A percentile compares a stretch with the other conserved stretches of the same genome.
phyloP scores from a whole-genome alignment of 2,797 vertebrate species.

The Chiloscyllium punctatum region DNA sequence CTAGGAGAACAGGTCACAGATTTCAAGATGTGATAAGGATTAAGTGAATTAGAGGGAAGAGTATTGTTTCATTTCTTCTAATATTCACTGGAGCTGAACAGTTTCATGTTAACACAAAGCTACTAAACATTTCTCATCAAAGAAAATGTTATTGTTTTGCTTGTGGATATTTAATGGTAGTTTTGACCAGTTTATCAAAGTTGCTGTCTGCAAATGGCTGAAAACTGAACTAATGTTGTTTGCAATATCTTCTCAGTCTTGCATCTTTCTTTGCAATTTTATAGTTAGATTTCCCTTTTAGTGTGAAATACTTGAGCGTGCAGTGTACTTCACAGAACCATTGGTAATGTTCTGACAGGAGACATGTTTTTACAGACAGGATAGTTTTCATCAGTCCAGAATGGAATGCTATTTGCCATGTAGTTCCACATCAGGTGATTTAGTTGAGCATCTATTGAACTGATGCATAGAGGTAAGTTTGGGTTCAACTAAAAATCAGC shows the following conservation, averaged over 20 bases:
- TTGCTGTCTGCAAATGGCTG: not conserved
- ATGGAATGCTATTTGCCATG: not conserved
- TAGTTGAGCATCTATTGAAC: not conserved
- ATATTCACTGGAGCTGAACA: not conserved
- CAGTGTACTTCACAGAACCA: not conserved
- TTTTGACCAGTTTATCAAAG: not conserved
- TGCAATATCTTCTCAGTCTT: not conserved
- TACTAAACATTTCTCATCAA: not conserved
- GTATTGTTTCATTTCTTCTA: conserved; percentile 37
- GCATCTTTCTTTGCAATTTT: not conserved
- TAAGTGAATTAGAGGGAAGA: conserved; percentile 42
- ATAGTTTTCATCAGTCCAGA: not conserved
- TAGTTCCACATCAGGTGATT: not conserved
- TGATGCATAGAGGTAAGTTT: not conserved
- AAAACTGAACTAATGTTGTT: not conserved
- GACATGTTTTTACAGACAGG: not conserved
- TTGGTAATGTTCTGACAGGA: not conserved
- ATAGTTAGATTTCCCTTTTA: conserved; percentile 12
- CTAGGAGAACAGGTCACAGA: conserved; percentile 19
- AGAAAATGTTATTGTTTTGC: not conserved
- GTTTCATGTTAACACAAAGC: not conserved
- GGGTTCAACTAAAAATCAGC: not conserved
- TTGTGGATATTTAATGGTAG: not conserved
- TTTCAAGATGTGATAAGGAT: conserved; percentile 42
- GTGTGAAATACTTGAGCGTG: not conserved